Evolutionary conservation across 2,888 invertebrate genomes (phyloP).

Genomic region (Meandrusa payeni): DNA sequence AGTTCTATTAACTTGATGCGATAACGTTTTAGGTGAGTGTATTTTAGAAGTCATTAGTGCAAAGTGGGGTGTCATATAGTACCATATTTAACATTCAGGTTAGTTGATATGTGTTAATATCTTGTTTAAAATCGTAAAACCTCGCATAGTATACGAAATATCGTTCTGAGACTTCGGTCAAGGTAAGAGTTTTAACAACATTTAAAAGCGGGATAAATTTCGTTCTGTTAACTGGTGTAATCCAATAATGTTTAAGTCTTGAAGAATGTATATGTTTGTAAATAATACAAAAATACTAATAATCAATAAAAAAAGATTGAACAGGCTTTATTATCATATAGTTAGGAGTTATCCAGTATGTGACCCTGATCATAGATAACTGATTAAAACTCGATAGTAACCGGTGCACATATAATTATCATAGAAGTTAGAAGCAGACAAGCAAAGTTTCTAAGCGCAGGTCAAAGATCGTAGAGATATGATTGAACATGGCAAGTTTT

Average conservation of each 20-base stretch:
- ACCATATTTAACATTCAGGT: constrained; percentile 37
- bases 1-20: constrained; percentile 69
- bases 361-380: constrained; percentile 6
- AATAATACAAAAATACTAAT: too few species aligned
- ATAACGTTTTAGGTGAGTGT: constrained; percentile 78
- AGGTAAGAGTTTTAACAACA: constrained; percentile 16
- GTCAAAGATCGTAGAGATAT: constrained; percentile 13
- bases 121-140: constrained; percentile 21
- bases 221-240: too few species aligned
- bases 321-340: too few species aligned
- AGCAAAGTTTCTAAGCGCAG: constrained; percentile 12
- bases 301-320: too few species aligned
- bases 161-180: constrained; percentile 10
- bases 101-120: constrained; percentile 27
- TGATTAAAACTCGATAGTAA: constrained; percentile 16
- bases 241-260: too few species aligned
- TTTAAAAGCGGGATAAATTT: background rate
- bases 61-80: constrained; percentile 42
- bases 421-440: constrained; percentile 18
- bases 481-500: background rate
- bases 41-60: constrained; percentile 51
- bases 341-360: background rate
- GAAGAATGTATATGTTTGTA: too few species aligned
- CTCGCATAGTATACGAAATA: constrained; percentile 2
- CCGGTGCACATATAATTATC: constrained; percentile 18